A percentile compares a stretch with the other conserved stretches of the same genome.
Evolutionary conservation across 2,113 vertebrate species (phyloP).

Genomic region (Bufo bufo): DNA sequence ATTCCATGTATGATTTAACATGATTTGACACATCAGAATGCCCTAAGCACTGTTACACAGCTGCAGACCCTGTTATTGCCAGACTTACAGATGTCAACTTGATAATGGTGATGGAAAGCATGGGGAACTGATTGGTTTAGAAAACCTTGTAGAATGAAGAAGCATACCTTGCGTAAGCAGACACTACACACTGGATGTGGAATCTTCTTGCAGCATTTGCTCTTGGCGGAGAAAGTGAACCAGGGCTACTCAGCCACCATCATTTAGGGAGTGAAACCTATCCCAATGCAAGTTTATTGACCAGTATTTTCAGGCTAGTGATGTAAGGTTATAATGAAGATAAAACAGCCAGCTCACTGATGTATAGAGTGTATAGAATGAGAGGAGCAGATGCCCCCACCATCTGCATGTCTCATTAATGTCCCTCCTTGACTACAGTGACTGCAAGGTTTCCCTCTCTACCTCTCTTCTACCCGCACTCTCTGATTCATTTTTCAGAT

Average conservation of each 20-base stretch:
- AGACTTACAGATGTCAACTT: constrained; percentile 20
- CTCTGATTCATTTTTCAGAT: constrained; percentile 14
- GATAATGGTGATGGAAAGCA: constrained; percentile 17
- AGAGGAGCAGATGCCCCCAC: neutral
- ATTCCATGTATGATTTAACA: neutral
- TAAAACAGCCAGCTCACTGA: neutral
- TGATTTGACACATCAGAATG: constrained; percentile 50
- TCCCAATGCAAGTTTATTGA: neutral
- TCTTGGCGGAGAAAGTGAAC: neutral
- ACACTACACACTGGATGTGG: constrained; percentile 3
- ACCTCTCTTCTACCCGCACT: neutral
- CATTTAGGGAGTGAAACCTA: neutral
- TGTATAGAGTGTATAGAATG: neutral
- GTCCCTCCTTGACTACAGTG: neutral
- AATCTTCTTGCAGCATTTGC: neutral
- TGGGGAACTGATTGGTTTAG: constrained; percentile 1
- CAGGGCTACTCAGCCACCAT: neutral
- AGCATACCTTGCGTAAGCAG: constrained; percentile 54
- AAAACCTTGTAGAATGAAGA: neutral
- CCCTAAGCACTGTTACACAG: constrained; percentile 52
- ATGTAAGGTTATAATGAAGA: neutral
- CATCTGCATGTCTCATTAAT: neutral
- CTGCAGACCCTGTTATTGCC: constrained; percentile 14
- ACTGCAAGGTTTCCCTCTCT: neutral
- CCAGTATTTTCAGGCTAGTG: neutral